Conservation (phyloP, 2,797 vertebrate genomes). For the Eulemur albifrons region DNA sequence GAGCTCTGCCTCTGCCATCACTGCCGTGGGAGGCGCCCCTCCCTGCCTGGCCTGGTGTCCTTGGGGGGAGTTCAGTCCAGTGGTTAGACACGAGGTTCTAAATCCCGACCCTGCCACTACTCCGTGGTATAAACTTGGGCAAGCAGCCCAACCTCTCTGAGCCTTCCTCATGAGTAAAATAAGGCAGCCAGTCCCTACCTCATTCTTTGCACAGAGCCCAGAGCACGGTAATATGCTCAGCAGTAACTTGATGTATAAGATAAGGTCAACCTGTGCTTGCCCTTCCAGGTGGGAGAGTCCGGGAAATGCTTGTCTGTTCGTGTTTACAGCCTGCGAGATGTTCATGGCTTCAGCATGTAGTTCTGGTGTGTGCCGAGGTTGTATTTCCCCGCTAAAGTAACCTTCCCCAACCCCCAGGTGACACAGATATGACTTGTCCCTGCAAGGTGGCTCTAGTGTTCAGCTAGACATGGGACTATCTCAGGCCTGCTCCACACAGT, state of each 20-base stretch:
- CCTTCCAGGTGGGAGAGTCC: background rate
- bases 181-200: fast-evolving
- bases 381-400: background rate
- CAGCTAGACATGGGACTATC: background rate
- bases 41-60: too few species aligned
- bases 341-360: fast-evolving
- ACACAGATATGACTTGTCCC: background rate
- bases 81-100: fast-evolving
- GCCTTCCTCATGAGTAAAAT: background rate
- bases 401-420: background rate
- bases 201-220: background rate
- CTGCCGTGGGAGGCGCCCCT: too few species aligned
- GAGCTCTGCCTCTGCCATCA: background rate
- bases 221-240: background rate
- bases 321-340: background rate
- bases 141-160: background rate
- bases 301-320: background rate
- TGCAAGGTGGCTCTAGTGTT: background rate
- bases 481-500: background rate
- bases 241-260: background rate
- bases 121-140: background rate
- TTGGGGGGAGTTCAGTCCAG: too few species aligned
- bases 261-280: fast-evolving
- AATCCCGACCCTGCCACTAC: background rate
- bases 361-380: background rate